phyloP scores from a whole-genome alignment of 1,140 invertebrate genomes.

The Drosophila subpulchrella region DNA sequence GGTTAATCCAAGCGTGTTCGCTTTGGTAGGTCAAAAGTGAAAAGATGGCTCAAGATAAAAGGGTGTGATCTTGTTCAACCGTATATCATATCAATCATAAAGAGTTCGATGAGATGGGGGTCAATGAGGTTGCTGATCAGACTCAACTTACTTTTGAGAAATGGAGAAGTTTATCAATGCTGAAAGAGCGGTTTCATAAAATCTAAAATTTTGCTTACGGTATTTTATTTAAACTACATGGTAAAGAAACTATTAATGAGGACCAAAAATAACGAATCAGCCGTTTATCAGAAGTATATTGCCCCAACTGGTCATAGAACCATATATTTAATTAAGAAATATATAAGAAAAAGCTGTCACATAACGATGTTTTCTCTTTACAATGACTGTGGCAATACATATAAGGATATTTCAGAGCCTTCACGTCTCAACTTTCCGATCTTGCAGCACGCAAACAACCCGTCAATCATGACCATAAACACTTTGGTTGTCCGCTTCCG shows the following conservation, averaged over 20 bases:
- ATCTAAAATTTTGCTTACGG: too few relatives aligned
- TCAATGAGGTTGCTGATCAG: slow-evolving; percentile 6
- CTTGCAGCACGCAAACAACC: slow-evolving; percentile 26
- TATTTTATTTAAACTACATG: too few relatives aligned
- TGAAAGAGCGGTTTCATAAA: not conserved
- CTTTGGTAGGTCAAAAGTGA: slow-evolving; percentile 32
- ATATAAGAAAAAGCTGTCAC: not conserved
- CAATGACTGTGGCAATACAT: not conserved
- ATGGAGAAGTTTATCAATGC: too few relatives aligned
- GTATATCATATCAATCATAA: too few relatives aligned
- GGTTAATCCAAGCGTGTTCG: slow-evolving; percentile 5
- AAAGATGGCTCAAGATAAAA: slow-evolving; percentile 5
- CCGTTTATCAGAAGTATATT: too few relatives aligned
- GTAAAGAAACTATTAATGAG: too few relatives aligned
- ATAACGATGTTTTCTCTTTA: not conserved
- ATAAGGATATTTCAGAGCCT: slow-evolving; percentile 16
- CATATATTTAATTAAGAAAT: not conserved
- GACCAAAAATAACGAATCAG: too few relatives aligned
- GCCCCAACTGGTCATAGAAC: not conserved
- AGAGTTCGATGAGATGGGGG: slow-evolving; percentile 1
- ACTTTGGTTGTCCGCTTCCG: slow-evolving; percentile 25
- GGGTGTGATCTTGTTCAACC: slow-evolving; percentile 10
- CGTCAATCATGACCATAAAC: slow-evolving; percentile 39
- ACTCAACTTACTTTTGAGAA: too few relatives aligned
- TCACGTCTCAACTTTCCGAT: slow-evolving; percentile 2